phyloP scores from a whole-genome alignment of 1,140 invertebrate species.

The Mya arenaria region DNA sequence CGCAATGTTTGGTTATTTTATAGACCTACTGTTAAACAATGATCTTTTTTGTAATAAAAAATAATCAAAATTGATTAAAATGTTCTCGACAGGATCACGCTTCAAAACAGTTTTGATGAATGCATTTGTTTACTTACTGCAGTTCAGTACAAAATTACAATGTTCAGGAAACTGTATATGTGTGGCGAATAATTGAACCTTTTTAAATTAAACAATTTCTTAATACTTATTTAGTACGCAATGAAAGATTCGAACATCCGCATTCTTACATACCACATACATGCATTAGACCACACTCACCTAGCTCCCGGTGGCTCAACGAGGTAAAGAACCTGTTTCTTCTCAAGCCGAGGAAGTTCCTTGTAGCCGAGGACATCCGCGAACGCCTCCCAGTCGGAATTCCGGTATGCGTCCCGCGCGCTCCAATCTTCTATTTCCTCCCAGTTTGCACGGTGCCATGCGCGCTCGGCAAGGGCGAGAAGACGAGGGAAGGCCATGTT shows the following conservation, averaged over 20 bases:
- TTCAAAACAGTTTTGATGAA: background rate
- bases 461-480: conserved; percentile 72
- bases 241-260: too few species aligned
- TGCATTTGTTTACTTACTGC: background rate
- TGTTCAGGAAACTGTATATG: background rate
- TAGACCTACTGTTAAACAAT: too few species aligned
- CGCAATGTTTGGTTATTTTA: background rate
- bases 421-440: conserved; percentile 33
- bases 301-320: conserved; percentile 64
- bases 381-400: conserved; percentile 59
- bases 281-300: too few species aligned
- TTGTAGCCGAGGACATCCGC: conserved; percentile 64
- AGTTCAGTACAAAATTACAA: background rate
- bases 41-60: too few species aligned
- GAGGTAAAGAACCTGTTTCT: conserved; percentile 57
- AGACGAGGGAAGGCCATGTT: conserved; percentile 72
- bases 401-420: background rate
- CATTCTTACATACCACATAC: too few species aligned
- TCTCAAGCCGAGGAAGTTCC: conserved; percentile 64
- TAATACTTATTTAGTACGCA: background rate
- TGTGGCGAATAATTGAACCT: background rate
- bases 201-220: background rate
- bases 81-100: too few species aligned
- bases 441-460: conserved; percentile 71
- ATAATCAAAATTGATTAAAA: background rate